phyloP scores from a whole-genome alignment of 2,113 vertebrate genomes.

The Macrotis lagotis region DNA sequence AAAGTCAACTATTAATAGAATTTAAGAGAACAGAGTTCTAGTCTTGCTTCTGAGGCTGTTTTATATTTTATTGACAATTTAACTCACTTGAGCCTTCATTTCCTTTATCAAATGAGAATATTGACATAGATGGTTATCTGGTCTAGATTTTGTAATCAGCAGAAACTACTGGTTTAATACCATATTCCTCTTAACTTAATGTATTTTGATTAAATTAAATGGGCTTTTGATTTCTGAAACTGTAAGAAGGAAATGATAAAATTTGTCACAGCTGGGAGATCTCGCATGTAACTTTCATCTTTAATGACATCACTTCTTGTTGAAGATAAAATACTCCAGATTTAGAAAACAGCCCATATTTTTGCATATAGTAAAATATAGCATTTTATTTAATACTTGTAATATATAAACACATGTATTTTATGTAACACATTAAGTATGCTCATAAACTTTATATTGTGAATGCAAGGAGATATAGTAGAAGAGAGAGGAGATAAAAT shows the following conservation, averaged over 20 bases:
- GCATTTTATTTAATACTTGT: background rate
- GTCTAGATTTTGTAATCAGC: slow-evolving; percentile 39
- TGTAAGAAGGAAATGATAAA: slow-evolving; percentile 59
- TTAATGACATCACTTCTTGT: slow-evolving; percentile 18
- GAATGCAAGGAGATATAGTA: background rate
- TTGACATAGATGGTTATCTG: background rate
- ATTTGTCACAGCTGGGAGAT: slow-evolving; percentile 71
- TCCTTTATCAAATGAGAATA: background rate
- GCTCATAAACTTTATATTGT: background rate
- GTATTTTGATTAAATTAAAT: slow-evolving; percentile 61
- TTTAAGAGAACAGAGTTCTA: background rate
- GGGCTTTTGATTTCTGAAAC: slow-evolving; percentile 61
- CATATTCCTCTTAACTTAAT: background rate
- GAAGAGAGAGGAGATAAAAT: background rate
- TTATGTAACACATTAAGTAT: background rate
- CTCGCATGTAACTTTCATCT: slow-evolving; percentile 62
- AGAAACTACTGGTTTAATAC: slow-evolving; percentile 43
- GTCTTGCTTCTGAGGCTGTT: background rate
- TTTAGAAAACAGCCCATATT: background rate
- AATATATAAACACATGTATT: background rate
- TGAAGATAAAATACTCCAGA: background rate
- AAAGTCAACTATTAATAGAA: background rate
- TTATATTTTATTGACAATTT: background rate
- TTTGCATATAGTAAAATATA: background rate
- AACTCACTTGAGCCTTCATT: background rate